phyloP scores from a whole-genome alignment of 92 coral and sea anemone genomes.

The Plumapathes pennacea region DNA sequence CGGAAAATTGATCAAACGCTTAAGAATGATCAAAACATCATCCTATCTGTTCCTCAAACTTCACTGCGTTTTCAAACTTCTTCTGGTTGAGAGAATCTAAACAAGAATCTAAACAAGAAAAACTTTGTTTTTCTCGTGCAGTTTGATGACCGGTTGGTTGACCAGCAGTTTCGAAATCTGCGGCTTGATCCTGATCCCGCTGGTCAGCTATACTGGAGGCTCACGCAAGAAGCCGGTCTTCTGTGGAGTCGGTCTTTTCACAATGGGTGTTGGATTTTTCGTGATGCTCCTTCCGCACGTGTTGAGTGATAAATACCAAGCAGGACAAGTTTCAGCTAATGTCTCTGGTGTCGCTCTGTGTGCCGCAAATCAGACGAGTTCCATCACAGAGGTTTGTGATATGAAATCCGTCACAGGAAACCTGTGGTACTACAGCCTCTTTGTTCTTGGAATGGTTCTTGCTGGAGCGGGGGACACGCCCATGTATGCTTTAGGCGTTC shows the following conservation, averaged over 20 bases:
- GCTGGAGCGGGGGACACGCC: constrained; percentile 74
- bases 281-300: constrained; percentile 83
- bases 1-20: no score
- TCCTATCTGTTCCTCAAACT: no score
- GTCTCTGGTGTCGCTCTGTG: no score
- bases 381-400: constrained; percentile 1
- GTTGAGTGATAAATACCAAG: constrained; percentile 60
- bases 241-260: constrained; percentile 76
- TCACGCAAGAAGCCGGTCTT: constrained; percentile 79
- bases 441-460: constrained; percentile 69
- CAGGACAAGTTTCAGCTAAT: no score
- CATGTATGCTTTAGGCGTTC: constrained; percentile 63
- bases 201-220: constrained; percentile 81
- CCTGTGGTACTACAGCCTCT: constrained; percentile 46
- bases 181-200: constrained; percentile 62
- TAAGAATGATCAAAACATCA: no score
- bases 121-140: constrained; percentile 14
- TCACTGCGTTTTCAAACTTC: no score
- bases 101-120: no score
- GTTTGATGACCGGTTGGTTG: constrained; percentile 75
- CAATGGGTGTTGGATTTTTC: constrained; percentile 72
- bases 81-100: no score
- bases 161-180: constrained; percentile 90
- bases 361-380: constrained; percentile 9
- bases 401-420: constrained; percentile 7